Base-by-base conservation (phyloP, 1,140 invertebrate genomes). In the Leptinotarsa texana region DNA sequence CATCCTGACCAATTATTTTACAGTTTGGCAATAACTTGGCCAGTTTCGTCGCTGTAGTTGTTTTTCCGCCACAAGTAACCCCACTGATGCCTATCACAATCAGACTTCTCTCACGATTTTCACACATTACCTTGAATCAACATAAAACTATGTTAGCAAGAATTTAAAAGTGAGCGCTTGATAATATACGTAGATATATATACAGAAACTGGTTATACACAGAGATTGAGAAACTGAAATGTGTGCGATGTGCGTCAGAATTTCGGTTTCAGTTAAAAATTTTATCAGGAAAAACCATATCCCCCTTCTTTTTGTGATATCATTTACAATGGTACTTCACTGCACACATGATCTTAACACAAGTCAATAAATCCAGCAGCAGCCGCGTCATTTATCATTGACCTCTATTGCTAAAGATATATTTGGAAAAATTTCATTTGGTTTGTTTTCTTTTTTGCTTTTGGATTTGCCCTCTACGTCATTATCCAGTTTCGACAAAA, bases 1-100 rank as follows among this genome's bases (percentile, higher is more conserved):
- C 84, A 84, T 96, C 95, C 84, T 95, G 94, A 77, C 90, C 87
- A 15, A 95, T 86, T 1, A 92, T 63, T 51, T 89, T 83, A 1
- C 89, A 88, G 48, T 89, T 87, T 3, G 87, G 85, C 21, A 90
- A 86, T 33, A 85, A 85, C 62, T 90, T 83, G 4, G 87, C 83
- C 11, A 94, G 77, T 76, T 86, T 86, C 24, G 87, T 88, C 0
- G 92, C 88, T 18, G 95, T 78, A 0, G 92, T 92, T 2, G 93
- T 93, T 87, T 96, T 96, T 51, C 94, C 94, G 66, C 93, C 92
- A 78, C 92, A 93, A 0, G 94, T 95, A 4, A 91, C 90, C 1
- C 94, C 94, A 13, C 92, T 90, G 76, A 95, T 89, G 22, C 92
- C 93, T 72, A 95, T 87, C 18, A 93, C 17, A 47, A 71, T 24